Evolutionary conservation across 2,888 invertebrate species (phyloP), one percentile per base, ranked within the genome.

Genomic region (Tipula confusa): DNA sequence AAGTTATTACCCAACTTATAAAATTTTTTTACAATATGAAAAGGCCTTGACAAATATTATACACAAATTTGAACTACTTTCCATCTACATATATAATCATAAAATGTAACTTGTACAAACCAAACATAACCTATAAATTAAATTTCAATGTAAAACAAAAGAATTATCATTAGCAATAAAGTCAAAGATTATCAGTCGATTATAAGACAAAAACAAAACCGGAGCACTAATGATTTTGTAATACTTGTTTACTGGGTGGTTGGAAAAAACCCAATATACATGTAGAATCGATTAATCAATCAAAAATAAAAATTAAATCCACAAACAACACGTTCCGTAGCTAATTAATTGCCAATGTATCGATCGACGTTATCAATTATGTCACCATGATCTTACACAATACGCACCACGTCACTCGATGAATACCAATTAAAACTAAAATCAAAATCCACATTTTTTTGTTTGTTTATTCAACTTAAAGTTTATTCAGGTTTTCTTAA

Each of bases 401-500:
- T n/a, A n/a, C n/a, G n/a, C n/a, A n/a, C n/a, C 1, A 15, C 43
- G 2, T 43, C 43, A 43, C 15, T 6, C 2, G 2, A 7, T 11
- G 43, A 15, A n/a, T 15, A 43, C 43, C 15, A 43, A 43, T 43
- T 15, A 15, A 6, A 2, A 15, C 43, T 1, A 15, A 18, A 48
- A 48, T 1, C 64, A 64, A 64, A 24, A 7, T n/a, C 43, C 13
- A n/a, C n/a, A 43, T 7, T 64, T 15, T 43, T 43, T 0, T 0
- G 18, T 64, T 64, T 9, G 64, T 24, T 64, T 64, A 43, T 15
- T 43, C 11, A 9, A 64, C 64, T 64, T 64, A 64, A 64, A 9
- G 64, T 64, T 24, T 64, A 64, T 64, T 64, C 64, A 64, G 64
- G 64, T 64, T 64, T 64, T 64, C 64, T 64, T 64, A 64, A 64